Base-by-base conservation (phyloP, 2,888 invertebrate genomes). In the Onchidella celtica region DNA sequence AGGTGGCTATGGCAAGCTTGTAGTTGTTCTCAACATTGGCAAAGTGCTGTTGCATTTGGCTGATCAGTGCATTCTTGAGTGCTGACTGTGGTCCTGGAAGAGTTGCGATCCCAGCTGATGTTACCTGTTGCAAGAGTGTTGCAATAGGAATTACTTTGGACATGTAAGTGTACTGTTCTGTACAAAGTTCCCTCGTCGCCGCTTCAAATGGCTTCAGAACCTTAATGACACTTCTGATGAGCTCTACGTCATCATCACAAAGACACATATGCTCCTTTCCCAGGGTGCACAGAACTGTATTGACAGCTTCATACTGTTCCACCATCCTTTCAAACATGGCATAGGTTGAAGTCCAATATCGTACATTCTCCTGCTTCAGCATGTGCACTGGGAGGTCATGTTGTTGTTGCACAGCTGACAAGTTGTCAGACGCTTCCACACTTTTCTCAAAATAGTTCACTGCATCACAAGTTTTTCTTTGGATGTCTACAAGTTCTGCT, bases 231-330 rank as follows among this genome's bases (percentile, higher is more conserved):
- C 61, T 68, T 36, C 69, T 47, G n/a, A 81, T 81, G 9, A 81
- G 66, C 59, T 81, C 80, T 27, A 81, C 80, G 61, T 81, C 80
- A 38, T 81, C 80, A 40, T 81, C 80, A 69, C 80, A 81, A 27
- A 81, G 66, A 34, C 80, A 81, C 80, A 81, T 81, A 69, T 81
- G 80, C 27, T 81, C 80, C 70, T 75, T 81, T 21, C 74, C 68
- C 14, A 81, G 69, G 40, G 75, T 75, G 59, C 80, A 81, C 3
- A 81, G 40, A 3, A 81, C 80, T 24, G 80, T 81, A 61, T 81
- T 81, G 59, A 81, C 75, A 21, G 80, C 80, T 59, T 81, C 80
- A 61, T 40, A 81, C 66, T 81, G 80, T 40, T 81, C 80, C 11
- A 75, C 69, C 74, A 81, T 74, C 29, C 80, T 63, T 11, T 68